These are phyloP conservation scores for Drosophila kohkoa DNA, from an alignment of 1,140 invertebrate species.

Conservation along the genomic window DNA sequence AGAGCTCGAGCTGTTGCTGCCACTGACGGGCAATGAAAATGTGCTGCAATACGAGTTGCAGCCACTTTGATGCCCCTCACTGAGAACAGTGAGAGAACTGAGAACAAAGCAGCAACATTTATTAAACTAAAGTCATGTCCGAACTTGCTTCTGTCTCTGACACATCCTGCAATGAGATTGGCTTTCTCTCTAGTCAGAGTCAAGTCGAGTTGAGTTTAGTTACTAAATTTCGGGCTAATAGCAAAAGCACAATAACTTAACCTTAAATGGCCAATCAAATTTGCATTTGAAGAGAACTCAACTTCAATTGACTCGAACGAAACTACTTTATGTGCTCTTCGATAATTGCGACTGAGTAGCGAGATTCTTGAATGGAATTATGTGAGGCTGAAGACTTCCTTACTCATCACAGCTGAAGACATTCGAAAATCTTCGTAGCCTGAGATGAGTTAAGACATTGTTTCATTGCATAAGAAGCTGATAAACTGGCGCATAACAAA, in stretches of 20 bases:
- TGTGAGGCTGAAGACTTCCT: background rate
- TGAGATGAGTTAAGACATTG: slow-evolving; percentile 22
- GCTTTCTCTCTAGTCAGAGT: background rate
- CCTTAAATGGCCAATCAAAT: background rate
- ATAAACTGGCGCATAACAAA: slow-evolving; percentile 55
- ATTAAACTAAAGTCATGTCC: slow-evolving; percentile 19
- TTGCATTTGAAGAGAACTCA: slow-evolving; percentile 1
- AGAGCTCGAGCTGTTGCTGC: slow-evolving; percentile 28
- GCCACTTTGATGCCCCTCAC: slow-evolving; percentile 13
- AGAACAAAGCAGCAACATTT: slow-evolving; percentile 12
- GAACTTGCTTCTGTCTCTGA: slow-evolving; percentile 9
- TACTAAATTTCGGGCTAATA: background rate
- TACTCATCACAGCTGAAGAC: background rate
- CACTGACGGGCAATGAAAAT: slow-evolving; percentile 39
- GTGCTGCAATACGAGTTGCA: slow-evolving; percentile 17
- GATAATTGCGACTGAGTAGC: background rate
- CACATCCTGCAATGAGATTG: slow-evolving; percentile 13
- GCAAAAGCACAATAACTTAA: background rate
- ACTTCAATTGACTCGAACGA: slow-evolving; percentile 8
- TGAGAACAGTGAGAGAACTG: slow-evolving; percentile 3
- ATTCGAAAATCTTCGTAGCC: background rate
- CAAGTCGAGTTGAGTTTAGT: background rate
- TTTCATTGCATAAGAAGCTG: slow-evolving; percentile 49
- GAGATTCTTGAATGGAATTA: background rate
- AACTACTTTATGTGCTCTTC: background rate